A percentile compares a stretch with the other conserved stretches of the same genome.
phyloP scores from a whole-genome alignment of 2,888 invertebrate genomes.

The Cactoblastis cactorum region DNA sequence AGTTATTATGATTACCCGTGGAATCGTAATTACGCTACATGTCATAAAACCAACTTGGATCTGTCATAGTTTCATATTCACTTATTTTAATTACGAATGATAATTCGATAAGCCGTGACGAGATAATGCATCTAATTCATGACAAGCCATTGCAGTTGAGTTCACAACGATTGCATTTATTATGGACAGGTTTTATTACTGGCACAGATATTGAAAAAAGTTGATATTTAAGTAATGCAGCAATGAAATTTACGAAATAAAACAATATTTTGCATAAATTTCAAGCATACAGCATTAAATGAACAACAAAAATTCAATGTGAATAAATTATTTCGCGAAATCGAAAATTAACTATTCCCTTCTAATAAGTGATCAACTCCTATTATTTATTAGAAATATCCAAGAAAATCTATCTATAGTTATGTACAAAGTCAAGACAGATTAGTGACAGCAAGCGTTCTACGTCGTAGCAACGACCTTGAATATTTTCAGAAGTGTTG shows the following conservation, averaged over 20 bases:
- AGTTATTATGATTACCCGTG: slow-evolving; percentile 50
- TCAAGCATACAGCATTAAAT: too few relatives aligned
- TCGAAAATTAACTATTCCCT: too few relatives aligned
- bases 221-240: too few relatives aligned
- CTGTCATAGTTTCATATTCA: slow-evolving; percentile 1
- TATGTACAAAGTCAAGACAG: not conserved
- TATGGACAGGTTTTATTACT: not conserved
- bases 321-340: too few relatives aligned
- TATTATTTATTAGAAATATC: not conserved
- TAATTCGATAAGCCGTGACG: not conserved
- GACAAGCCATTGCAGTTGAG: not conserved
- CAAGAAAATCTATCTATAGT: too few relatives aligned
- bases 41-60: slow-evolving; percentile 11
- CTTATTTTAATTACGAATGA: slow-evolving; percentile 1
- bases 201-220: too few relatives aligned
- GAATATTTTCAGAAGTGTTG: slow-evolving; percentile 33
- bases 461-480: slow-evolving; percentile 30
- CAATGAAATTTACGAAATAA: too few relatives aligned
- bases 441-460: slow-evolving; percentile 8
- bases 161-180: not conserved
- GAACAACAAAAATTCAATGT: too few relatives aligned
- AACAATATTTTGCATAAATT: too few relatives aligned
- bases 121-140: slow-evolving; percentile 2
- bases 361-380: too few relatives aligned
- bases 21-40: slow-evolving; percentile 15